Conservation (phyloP, 2,113 vertebrate species). For the Bolborhynchus lineola region DNA sequence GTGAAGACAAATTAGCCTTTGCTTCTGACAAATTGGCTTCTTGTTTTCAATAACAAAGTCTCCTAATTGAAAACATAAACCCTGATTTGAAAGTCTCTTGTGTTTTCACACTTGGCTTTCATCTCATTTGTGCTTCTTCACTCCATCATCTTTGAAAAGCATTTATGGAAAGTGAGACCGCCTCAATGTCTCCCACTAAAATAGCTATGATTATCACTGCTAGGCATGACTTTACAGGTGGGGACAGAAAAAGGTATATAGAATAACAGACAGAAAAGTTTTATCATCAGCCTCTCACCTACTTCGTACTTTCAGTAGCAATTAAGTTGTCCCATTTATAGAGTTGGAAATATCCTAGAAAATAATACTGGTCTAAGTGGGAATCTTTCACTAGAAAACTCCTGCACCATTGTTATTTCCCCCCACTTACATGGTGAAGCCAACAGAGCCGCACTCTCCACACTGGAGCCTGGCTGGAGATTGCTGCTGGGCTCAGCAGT, state of each 20-base stretch:
- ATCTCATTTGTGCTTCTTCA: not conserved
- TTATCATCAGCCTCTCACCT: not conserved
- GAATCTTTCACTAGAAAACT: not conserved
- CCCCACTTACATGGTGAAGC: not conserved
- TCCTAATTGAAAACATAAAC: conserved; percentile 50
- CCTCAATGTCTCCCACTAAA: not conserved
- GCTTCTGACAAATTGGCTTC: conserved; percentile 45
- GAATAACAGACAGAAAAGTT: not conserved
- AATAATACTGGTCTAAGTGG: not conserved
- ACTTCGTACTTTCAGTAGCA: not conserved
- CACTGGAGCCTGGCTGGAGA: not conserved
- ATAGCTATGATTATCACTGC: not conserved
- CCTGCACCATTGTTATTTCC: not conserved
- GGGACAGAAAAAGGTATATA: not conserved
- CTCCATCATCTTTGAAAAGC: not conserved
- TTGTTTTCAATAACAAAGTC: conserved; percentile 40
- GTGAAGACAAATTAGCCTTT: conserved; percentile 64
- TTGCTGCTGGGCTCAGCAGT: not conserved
- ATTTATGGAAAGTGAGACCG: not conserved
- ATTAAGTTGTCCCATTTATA: not conserved
- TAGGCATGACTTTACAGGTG: not conserved
- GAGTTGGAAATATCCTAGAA: not conserved
- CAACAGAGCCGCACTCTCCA: not conserved
- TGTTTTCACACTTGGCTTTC: not conserved
- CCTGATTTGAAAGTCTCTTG: not conserved